Evolutionary conservation across 2,888 invertebrate genomes (phyloP).

Genomic region (Drosophila ustulata): DNA sequence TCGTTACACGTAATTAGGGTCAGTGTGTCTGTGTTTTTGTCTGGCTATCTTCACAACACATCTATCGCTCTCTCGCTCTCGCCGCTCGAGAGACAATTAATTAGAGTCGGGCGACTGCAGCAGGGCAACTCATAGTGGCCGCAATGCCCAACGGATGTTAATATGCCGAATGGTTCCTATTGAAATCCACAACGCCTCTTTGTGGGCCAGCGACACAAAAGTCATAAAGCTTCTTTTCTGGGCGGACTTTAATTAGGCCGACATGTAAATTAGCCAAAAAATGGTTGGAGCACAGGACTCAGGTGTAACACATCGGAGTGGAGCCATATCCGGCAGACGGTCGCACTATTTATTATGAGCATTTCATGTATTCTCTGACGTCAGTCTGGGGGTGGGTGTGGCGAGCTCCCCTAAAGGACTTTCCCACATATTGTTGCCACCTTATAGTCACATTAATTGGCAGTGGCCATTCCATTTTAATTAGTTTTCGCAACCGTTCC

Average conservation of each 20-base stretch:
- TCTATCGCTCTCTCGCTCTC: neutral
- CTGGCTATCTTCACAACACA: constrained; percentile 30
- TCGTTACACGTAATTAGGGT: constrained; percentile 79
- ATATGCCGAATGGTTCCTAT: constrained; percentile 49
- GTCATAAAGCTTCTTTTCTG: constrained; percentile 74
- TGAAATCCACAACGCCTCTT: constrained; percentile 72
- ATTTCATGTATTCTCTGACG: constrained; percentile 20
- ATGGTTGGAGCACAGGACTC: constrained; percentile 32
- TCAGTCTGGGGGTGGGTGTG: constrained; percentile 25
- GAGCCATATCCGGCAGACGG: constrained; percentile 8
- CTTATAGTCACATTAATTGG: constrained; percentile 75
- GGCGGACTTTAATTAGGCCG: constrained; percentile 71
- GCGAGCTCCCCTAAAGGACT: constrained; percentile 5
- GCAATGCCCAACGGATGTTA: constrained; percentile 39
- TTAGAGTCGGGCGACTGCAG: constrained; percentile 55
- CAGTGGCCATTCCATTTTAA: constrained; percentile 77
- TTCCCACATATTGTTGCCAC: constrained; percentile 16
- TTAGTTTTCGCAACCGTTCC: constrained; percentile 78
- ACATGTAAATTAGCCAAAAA: constrained; percentile 70
- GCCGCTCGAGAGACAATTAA: constrained; percentile 67
- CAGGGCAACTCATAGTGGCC: constrained; percentile 21
- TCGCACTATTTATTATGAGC: constrained; percentile 49
- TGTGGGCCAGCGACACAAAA: constrained; percentile 55
- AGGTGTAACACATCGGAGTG: constrained; percentile 45
- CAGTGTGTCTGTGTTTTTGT: constrained; percentile 54